These are phyloP conservation scores for Tiphia femorata DNA, from an alignment of 2,888 invertebrate species.

Conservation along the genomic window DNA sequence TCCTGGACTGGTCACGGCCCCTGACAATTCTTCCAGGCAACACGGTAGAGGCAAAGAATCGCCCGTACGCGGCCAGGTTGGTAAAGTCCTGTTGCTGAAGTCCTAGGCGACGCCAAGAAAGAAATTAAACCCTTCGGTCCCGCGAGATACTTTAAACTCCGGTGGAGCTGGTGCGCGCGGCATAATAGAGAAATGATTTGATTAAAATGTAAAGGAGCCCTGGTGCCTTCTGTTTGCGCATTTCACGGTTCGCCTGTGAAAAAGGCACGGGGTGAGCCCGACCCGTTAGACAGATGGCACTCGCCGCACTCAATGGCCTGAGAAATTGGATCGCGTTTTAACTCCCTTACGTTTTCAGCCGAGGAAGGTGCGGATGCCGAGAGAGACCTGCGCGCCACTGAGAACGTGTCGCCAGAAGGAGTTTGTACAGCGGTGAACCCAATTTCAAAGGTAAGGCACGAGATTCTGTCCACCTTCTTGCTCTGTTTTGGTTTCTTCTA, in stretches of 20 bases:
- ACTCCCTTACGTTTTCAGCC: constrained; percentile 66
- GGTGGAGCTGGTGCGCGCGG: constrained; percentile 52
- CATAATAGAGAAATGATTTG: constrained; percentile 68
- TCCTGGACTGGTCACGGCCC: constrained; percentile 13
- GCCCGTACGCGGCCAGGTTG: too few species aligned
- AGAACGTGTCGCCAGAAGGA: constrained; percentile 18
- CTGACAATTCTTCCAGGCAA: constrained; percentile 12
- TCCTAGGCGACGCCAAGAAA: too few species aligned
- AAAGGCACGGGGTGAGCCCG: constrained; percentile 50
- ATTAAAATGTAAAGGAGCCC: constrained; percentile 68
- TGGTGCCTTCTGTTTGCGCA: constrained; percentile 67
- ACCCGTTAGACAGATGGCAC: constrained; percentile 68
- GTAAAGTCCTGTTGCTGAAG: too few species aligned
- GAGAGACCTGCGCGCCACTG: constrained; percentile 10
- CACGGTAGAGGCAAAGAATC: constrained; percentile 3
- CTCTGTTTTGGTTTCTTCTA: background rate
- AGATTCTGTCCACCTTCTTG: constrained; percentile 1
- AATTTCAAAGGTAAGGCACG: constrained; percentile 14
- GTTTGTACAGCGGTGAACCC: constrained; percentile 4
- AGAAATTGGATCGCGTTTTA: constrained; percentile 69
- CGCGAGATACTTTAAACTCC: constrained; percentile 56
- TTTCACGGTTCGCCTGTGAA: constrained; percentile 69
- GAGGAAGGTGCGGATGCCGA: constrained; percentile 46
- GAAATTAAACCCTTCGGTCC: constrained; percentile 63
- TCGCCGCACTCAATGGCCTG: constrained; percentile 69